Conservation (phyloP, 2,888 invertebrate species). For the Ophioninae sp. region DNA sequence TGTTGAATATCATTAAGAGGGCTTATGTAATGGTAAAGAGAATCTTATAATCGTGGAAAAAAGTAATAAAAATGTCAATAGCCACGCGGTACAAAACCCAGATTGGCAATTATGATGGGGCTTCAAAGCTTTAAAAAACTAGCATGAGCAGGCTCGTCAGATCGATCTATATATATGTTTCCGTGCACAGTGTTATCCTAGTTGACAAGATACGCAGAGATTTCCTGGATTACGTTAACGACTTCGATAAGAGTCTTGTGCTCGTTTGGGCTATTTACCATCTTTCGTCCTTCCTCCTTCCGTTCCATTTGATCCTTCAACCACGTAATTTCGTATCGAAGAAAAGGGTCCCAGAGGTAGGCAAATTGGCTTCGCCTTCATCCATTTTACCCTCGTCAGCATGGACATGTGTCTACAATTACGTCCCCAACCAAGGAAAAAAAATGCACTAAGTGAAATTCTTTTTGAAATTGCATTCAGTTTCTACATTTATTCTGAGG, state of each 20-base stretch:
- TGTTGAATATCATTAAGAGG: conserved; percentile 14
- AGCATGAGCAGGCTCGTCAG: conserved; percentile 16
- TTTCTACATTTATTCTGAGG: neutral
- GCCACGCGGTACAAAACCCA: neutral
- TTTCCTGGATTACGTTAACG: conserved; percentile 45
- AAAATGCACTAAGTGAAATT: neutral
- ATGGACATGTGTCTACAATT: neutral
- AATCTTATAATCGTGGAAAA: conserved; percentile 4
- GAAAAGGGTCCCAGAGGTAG: conserved; percentile 29
- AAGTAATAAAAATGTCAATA: conserved; percentile 18
- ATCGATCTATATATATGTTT: conserved; percentile 1
- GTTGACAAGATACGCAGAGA: conserved; percentile 20
- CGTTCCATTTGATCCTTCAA: neutral
- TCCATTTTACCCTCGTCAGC: conserved; percentile 8
- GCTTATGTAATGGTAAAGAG: conserved; percentile 41
- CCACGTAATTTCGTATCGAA: conserved; percentile 50
- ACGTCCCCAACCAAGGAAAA: neutral
- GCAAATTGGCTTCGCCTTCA: conserved; percentile 12
- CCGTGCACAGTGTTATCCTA: conserved; percentile 7
- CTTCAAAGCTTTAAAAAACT: conserved; percentile 18
- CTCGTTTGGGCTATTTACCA: conserved; percentile 18
- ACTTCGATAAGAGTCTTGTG: conserved; percentile 37
- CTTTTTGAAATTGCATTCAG: neutral
- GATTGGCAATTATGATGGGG: conserved; percentile 9
- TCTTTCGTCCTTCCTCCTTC: conserved; percentile 12